A percentile compares a stretch with the other conserved stretches of the same genome.
phyloP scores from a whole-genome alignment of 2,113 vertebrate species.

The Odontesthes bonariensis region DNA sequence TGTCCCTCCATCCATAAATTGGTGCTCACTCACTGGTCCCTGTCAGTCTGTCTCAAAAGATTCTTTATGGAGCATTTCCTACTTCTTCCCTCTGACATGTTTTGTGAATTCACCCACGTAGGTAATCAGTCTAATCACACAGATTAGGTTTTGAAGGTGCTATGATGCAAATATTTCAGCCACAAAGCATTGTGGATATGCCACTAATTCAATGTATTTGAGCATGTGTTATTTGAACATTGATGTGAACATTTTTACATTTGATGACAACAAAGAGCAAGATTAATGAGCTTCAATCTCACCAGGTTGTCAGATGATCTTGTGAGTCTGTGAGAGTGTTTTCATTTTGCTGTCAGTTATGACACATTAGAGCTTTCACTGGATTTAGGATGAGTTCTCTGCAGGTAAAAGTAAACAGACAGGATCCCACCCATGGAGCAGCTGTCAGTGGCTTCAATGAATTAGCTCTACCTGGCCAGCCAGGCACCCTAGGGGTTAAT shows the following conservation, averaged over 20 bases:
- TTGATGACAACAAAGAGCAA: slow-evolving; percentile 3
- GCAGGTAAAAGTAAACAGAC: slow-evolving; percentile 79
- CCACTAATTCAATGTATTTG: slow-evolving; percentile 30
- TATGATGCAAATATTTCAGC: slow-evolving; percentile 30
- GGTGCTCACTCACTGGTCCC: slow-evolving; percentile 69
- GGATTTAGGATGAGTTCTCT: slow-evolving; percentile 72
- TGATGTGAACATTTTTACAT: slow-evolving; percentile 13
- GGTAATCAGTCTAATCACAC: slow-evolving; percentile 64
- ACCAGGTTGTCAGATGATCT: slow-evolving; percentile 50
- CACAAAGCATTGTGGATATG: not conserved
- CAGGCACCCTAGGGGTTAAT: slow-evolving; percentile 66
- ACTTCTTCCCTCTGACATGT: slow-evolving; percentile 57
- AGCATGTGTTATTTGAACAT: slow-evolving; percentile 10
- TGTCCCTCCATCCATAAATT: slow-evolving; percentile 80
- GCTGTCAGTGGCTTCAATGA: slow-evolving; percentile 68
- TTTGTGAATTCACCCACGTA: slow-evolving; percentile 75
- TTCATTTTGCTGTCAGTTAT: slow-evolving; percentile 76
- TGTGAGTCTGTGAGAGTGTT: slow-evolving; percentile 68
- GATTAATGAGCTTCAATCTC: slow-evolving; percentile 44
- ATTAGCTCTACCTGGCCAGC: slow-evolving; percentile 63
- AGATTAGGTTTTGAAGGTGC: slow-evolving; percentile 48
- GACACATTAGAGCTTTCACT: slow-evolving; percentile 77
- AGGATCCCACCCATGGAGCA: slow-evolving; percentile 80
- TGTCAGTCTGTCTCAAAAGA: slow-evolving; percentile 76
- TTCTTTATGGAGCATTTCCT: slow-evolving; percentile 75